Base-by-base conservation (phyloP, 2,888 invertebrate genomes). In the Amphimallon solstitiale region DNA sequence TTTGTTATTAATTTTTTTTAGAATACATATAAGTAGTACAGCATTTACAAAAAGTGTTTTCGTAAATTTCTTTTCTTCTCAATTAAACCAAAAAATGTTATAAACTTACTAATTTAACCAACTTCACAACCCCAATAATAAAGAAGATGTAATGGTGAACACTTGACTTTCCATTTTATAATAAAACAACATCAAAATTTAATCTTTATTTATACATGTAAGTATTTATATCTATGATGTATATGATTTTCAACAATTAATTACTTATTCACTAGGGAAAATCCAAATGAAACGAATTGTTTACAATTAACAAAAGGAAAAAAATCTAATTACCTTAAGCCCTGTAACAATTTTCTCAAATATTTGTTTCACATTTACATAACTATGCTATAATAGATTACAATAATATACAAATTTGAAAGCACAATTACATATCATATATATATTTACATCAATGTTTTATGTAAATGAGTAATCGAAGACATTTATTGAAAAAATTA, bases 331-430 rank as follows among this genome's bases (percentile, higher is more conserved):
- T 14, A 56, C 56, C 56, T 23, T 56, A 40, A 23, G 40, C 56
- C 56, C 40, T 56, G 7, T 34, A 51, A 12, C 7, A 35, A 9
- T 35, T 12, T 46, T 21, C 12, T 17, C 15, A 15, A n/a, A 10
- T 46, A 46, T 9, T n/a, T n/a, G 45, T n/a, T 17, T 35, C 34
- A 40, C 9, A 15, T 40, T 59, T 43, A 59, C 15, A 12, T 34
- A 10, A 15, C 21, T 62, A 48, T 34, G 46, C 43, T 38, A 17
- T 35, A 38, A 52, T 19, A 65, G 29, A 46, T 66, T 40, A 49
- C 56, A 63, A 63, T 23, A 56, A 40, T 67, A 34, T 62, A 56
- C 40, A 67, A 37, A 43, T 23, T 56, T 37, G 40, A 66, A 51
- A 62, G 23, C 49, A 59, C 45, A 59, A 49, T 35, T 49, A 63